Evolutionary conservation across 2,888 invertebrate species (phyloP).

Genomic region (Bibio marci): DNA sequence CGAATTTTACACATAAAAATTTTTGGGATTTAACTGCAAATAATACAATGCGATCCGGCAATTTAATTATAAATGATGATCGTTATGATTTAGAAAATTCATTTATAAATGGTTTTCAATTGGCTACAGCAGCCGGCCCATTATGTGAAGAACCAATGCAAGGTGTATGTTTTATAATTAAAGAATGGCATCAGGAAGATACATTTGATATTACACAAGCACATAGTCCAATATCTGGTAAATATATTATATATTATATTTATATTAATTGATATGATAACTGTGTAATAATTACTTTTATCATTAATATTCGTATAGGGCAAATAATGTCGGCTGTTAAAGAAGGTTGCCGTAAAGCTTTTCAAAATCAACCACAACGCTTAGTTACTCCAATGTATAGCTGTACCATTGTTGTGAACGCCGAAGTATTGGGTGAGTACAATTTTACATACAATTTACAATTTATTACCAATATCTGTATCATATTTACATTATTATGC

Average conservation of each 20-base stretch:
- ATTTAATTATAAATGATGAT: slow-evolving; percentile 27
- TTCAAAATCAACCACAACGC: slow-evolving; percentile 76
- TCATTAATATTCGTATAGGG: slow-evolving; percentile 32
- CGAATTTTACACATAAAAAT: slow-evolving; percentile 42
- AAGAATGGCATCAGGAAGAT: slow-evolving; percentile 54
- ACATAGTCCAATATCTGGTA: slow-evolving; percentile 37
- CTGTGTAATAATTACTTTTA: neutral
- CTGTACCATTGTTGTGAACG: slow-evolving; percentile 63
- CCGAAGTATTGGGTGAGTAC: slow-evolving; percentile 74
- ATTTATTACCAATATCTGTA: too few relatives aligned
- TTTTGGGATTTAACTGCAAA: slow-evolving; percentile 33
- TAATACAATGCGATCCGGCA: slow-evolving; percentile 27
- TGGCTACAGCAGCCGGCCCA: slow-evolving; percentile 78
- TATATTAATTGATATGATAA: too few relatives aligned
- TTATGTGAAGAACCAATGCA: slow-evolving; percentile 94
- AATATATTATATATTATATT: slow-evolving; percentile 6
- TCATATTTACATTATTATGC: too few relatives aligned
- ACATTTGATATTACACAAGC: slow-evolving; percentile 23
- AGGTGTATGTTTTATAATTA: slow-evolving; percentile 81
- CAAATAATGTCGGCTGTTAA: slow-evolving; percentile 85
- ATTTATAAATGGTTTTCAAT: slow-evolving; percentile 72
- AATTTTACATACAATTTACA: slow-evolving; percentile 1
- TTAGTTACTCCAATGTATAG: slow-evolving; percentile 91
- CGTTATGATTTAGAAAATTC: slow-evolving; percentile 53
- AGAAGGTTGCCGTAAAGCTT: slow-evolving; percentile 73